Conservation (phyloP, 2,888 invertebrate species). For the Ferrisia virgata region DNA sequence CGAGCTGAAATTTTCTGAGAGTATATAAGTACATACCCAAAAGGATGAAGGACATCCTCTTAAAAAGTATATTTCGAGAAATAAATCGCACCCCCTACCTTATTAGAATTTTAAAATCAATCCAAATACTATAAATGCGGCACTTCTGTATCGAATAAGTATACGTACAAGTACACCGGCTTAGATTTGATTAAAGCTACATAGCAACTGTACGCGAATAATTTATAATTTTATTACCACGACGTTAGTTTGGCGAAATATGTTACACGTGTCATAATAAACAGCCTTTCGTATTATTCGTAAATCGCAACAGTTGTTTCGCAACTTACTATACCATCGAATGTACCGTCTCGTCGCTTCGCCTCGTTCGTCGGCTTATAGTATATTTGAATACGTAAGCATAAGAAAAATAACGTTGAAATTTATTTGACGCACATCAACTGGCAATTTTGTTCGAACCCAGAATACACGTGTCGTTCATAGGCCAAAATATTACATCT, state of each 20-base stretch:
- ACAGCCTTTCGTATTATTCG: background rate
- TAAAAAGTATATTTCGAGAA: background rate
- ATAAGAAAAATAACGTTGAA: slow-evolving; percentile 3
- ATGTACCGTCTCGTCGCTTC: background rate
- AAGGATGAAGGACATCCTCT: background rate
- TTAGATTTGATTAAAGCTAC: background rate
- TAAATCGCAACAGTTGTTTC: slow-evolving; percentile 19
- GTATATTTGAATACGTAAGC: background rate
- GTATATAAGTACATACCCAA: background rate
- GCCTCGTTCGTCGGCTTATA: background rate
- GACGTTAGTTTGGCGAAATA: slow-evolving; percentile 14
- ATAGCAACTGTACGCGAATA: background rate
- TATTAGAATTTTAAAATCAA: background rate
- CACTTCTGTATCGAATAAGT: background rate
- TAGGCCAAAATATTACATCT: background rate
- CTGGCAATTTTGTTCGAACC: background rate
- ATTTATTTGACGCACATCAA: slow-evolving; percentile 1
- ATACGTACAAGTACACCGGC: no score
- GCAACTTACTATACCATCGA: background rate
- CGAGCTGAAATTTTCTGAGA: no score
- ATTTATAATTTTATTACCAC: slow-evolving; percentile 26
- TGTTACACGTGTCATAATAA: slow-evolving; percentile 28
- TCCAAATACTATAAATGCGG: background rate
- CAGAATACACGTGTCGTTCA: background rate
- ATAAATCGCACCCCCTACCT: no score